Base-by-base conservation (phyloP, 2,797 vertebrate genomes). In the Tarsius wallacei region DNA sequence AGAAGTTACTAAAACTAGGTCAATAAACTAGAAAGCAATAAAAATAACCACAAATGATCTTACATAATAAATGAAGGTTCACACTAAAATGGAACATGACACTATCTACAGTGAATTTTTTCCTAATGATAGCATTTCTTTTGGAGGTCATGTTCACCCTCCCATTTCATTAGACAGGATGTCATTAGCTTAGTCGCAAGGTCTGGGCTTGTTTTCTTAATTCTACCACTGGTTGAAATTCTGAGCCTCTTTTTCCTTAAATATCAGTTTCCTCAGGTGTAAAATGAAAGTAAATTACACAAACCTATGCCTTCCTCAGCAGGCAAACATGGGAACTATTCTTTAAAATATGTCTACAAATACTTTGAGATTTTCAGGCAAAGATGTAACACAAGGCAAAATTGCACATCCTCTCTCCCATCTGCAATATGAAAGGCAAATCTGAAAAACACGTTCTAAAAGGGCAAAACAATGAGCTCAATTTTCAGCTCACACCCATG, bases 401-500 rank as follows among this genome's bases (percentile, higher is more conserved):
- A 96, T 96, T 96, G 63, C 84, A 89, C 63, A 78, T 83, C 87
- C 53, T 95, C 49, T 91, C 76, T 96, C 68, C 89, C 70, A 66
- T 93, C 87, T 90, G 76, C 91, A 84, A 91, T 92, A 95, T 97
- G 97, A 98, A 97, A 98, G 94, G 97, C 90, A 97, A 96, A 92
- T 96, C 95, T 15, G 81, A 97, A 97, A 97, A 96, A 83, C 33
- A 93, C 33, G 31, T 97, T 97, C 93, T 93, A 94, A 96, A 97
- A 96, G 96, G 91, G 47, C 73, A 96, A 97, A 96, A 95, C 93
- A 90, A 96, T 96, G 90, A 94, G 95, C 84, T 97, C 94, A 94
- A 86, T 96, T 97, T 97, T 97, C 87, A 95, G 89, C 93, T 96
- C 77, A 87, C 64, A 84, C 87, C 89, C 84, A 80, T 59, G 66